phyloP scores from a whole-genome alignment of 2,888 invertebrate genomes.

The Creontiades dilutus region DNA sequence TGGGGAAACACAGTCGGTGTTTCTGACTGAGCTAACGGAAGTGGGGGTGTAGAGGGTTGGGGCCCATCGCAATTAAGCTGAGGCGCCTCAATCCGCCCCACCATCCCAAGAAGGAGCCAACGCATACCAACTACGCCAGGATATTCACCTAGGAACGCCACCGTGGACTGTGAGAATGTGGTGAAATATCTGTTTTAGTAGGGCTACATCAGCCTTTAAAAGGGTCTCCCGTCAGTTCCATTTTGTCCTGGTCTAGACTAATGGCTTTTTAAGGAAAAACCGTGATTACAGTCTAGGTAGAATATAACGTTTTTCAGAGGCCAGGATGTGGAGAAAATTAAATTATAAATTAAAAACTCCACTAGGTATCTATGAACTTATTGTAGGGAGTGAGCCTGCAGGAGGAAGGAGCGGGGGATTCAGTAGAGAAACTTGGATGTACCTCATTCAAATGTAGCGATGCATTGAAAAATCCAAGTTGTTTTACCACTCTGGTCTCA shows the following conservation, averaged over 20 bases:
- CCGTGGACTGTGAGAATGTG: background rate
- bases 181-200: slow-evolving; percentile 45
- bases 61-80: slow-evolving; percentile 45
- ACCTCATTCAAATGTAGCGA: too few species aligned
- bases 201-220: slow-evolving; percentile 21
- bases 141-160: slow-evolving; percentile 37
- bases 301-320: background rate
- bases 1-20: slow-evolving; percentile 30
- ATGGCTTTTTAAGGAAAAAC: background rate
- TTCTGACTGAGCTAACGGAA: slow-evolving; percentile 2
- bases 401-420: too few species aligned
- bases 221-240: slow-evolving; percentile 2
- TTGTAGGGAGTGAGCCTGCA: too few species aligned
- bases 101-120: background rate
- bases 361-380: too few species aligned
- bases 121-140: slow-evolving; percentile 33
- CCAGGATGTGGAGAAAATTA: too few species aligned
- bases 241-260: background rate
- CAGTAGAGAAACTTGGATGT: too few species aligned
- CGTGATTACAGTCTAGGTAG: background rate
- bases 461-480: too few species aligned
- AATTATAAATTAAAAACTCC: too few species aligned
- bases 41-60: background rate
- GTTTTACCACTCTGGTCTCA: too few species aligned
- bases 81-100: background rate